These are phyloP conservation scores for Blastomussa wellsi DNA, from an alignment of 92 coral and sea anemone species.

Conservation along the genomic window DNA sequence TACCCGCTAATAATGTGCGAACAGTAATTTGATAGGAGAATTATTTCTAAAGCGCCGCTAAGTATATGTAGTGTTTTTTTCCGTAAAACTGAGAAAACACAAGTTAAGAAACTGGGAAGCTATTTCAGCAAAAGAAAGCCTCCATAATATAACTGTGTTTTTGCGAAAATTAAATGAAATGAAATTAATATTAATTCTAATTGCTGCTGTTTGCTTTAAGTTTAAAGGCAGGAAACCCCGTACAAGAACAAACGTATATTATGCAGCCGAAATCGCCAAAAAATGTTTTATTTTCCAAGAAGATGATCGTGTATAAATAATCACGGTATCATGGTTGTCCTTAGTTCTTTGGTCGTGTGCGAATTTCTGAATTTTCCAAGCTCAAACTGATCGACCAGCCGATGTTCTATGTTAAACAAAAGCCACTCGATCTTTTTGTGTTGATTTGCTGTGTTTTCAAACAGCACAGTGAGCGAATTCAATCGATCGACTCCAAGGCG, in stretches of 20 bases:
- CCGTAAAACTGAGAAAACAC: not conserved
- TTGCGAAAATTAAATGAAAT: no score
- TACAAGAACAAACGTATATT: no score
- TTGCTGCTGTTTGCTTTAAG: no score
- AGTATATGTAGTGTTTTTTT: not conserved
- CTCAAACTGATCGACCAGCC: not conserved
- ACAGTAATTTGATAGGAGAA: not conserved
- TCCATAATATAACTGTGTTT: no score
- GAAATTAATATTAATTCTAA: no score
- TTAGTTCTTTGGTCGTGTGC: not conserved
- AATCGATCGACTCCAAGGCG: constrained; percentile 21
- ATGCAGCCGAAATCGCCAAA: not conserved
- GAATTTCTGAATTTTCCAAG: not conserved
- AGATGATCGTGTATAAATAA: no score
- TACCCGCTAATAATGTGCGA: constrained; percentile 42
- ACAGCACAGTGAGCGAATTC: constrained; percentile 12
- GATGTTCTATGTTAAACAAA: not conserved
- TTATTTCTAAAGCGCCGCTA: not conserved
- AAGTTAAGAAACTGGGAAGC: not conserved
- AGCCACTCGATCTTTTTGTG: constrained; percentile 20
- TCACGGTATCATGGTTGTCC: not conserved
- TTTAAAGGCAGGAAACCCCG: no score
- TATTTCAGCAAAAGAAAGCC: no score
- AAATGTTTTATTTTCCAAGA: not conserved
- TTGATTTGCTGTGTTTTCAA: constrained; percentile 29